Evolutionary conservation across 1,140 invertebrate genomes (phyloP).

Genomic region (Meloidogyne hapla): DNA sequence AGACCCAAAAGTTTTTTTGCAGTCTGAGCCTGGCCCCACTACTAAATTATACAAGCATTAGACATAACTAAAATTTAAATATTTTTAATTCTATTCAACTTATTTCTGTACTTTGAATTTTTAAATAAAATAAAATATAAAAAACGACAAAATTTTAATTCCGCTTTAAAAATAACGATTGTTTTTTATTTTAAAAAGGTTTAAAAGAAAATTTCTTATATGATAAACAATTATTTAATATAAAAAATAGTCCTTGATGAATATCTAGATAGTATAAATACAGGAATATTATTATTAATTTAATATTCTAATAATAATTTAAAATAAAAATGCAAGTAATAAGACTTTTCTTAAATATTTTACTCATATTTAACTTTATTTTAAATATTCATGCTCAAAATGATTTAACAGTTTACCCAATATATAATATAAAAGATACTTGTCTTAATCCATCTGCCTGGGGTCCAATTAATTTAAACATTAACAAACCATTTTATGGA

Average conservation of each 20-base stretch:
- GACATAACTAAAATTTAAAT: too few species aligned
- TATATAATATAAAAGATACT: conserved; percentile 6
- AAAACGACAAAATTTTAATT: too few species aligned
- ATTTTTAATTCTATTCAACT: too few species aligned
- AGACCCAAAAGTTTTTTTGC: too few species aligned
- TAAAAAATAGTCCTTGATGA: too few species aligned
- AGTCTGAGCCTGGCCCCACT: too few species aligned
- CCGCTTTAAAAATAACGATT: background rate
- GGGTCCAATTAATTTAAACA: conserved; percentile 16
- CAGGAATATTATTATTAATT: background rate
- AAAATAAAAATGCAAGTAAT: background rate
- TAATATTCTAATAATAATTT: conserved; percentile 1
- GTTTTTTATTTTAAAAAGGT: background rate
- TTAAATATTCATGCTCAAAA: background rate
- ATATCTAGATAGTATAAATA: background rate
- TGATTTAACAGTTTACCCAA: background rate
- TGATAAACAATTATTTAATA: too few species aligned
- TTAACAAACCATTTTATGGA: conserved; percentile 35
- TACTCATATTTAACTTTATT: background rate
- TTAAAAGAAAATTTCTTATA: too few species aligned
- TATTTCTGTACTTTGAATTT: too few species aligned
- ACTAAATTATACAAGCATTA: too few species aligned
- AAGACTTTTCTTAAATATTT: background rate
- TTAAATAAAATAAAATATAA: too few species aligned
- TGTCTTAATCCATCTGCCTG: background rate